These are phyloP conservation scores for Corythaixoides concolor DNA, from an alignment of 2,113 vertebrate genomes.

Conservation along the genomic window DNA sequence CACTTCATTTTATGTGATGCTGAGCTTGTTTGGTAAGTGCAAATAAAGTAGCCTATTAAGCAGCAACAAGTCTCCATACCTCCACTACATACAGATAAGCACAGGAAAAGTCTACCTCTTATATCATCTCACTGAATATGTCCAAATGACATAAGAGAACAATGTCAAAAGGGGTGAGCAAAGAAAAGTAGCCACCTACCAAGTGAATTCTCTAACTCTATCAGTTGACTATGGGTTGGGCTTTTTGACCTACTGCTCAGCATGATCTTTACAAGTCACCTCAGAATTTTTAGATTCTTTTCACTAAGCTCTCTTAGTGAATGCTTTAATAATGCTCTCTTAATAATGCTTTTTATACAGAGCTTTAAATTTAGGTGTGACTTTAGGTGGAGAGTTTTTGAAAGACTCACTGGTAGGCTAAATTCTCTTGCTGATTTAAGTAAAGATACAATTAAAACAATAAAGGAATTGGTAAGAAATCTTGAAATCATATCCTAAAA, in stretches of 20 bases:
- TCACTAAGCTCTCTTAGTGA: too few relatives aligned
- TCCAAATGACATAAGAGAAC: neutral
- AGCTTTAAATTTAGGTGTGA: neutral
- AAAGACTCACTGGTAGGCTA: neutral
- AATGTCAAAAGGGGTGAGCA: neutral
- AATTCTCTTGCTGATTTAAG: neutral
- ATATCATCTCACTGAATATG: neutral
- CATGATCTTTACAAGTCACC: neutral
- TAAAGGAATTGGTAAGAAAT: neutral
- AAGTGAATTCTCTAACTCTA: neutral
- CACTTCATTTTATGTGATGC: neutral
- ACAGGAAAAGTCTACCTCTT: neutral
- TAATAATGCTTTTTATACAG: neutral
- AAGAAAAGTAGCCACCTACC: neutral
- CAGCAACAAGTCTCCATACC: neutral
- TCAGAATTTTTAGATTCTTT: neutral
- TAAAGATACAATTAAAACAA: neutral
- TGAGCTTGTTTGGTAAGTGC: neutral
- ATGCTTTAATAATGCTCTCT: too few relatives aligned
- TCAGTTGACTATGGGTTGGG: neutral
- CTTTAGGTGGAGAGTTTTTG: neutral
- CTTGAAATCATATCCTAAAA: neutral
- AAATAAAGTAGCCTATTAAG: neutral
- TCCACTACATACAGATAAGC: neutral
- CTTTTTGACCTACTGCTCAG: conserved; percentile 29